phyloP scores from a whole-genome alignment of 2,797 vertebrate species.

The Jordanella pulchra region DNA sequence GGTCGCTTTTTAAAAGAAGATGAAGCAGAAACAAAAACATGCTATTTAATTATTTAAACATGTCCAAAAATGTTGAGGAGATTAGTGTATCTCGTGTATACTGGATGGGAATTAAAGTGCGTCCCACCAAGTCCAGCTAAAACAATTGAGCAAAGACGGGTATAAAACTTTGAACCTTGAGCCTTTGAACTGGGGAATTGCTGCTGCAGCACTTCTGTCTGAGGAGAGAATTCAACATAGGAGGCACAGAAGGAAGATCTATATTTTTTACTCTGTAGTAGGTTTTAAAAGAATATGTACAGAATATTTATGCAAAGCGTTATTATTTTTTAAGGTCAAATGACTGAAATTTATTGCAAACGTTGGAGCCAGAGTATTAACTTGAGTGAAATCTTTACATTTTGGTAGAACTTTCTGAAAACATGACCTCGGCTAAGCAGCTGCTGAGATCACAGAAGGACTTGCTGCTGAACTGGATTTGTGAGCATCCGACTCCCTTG shows the following conservation, averaged over 20 bases:
- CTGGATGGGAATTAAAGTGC: neutral
- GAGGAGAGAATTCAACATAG: neutral
- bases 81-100: neutral
- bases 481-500: constrained; percentile 67
- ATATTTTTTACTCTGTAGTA: neutral
- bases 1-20: neutral
- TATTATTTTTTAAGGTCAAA: neutral
- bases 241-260: neutral
- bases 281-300: neutral
- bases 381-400: neutral
- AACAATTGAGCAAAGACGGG: neutral
- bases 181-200: constrained; percentile 30
- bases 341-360: neutral
- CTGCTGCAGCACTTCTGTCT: neutral
- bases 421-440: constrained; percentile 57
- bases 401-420: constrained; percentile 4
- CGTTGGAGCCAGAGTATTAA: neutral
- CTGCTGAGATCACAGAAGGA: constrained; percentile 61
- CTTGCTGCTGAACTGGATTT: constrained; percentile 64
- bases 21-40: neutral
- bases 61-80: neutral
- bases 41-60: neutral
- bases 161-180: constrained; percentile 54
- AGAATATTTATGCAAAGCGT: neutral
- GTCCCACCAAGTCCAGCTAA: neutral